These are phyloP conservation scores for Neolamprologus brichardi DNA, from an alignment of 2,113 vertebrate species.

Conservation along the genomic window DNA sequence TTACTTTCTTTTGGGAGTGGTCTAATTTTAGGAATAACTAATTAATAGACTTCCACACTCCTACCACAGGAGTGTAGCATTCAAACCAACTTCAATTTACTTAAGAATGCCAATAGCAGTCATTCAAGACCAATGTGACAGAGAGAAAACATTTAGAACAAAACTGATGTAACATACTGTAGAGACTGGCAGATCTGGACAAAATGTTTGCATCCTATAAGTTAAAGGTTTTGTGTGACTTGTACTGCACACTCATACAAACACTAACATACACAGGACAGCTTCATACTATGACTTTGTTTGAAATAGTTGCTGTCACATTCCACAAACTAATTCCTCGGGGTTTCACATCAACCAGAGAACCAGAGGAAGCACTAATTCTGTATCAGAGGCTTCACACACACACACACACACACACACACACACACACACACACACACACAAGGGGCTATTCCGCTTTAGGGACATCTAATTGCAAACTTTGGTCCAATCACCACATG, in stretches of 20 bases:
- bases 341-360: constrained; percentile 17
- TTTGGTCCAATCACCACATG: constrained; percentile 3
- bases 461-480: constrained; percentile 40
- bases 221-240: background rate
- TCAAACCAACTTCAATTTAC: background rate
- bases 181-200: background rate
- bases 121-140: background rate
- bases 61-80: background rate
- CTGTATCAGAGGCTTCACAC: background rate
- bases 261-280: background rate
- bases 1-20: background rate
- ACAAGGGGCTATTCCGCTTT: background rate
- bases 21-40: background rate
- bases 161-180: background rate
- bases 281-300: background rate
- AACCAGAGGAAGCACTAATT: constrained; percentile 39
- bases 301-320: constrained; percentile 57
- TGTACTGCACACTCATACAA: background rate
- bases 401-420: background rate
- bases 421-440: background rate
- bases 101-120: background rate
- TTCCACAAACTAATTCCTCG: constrained; percentile 47
- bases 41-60: background rate
- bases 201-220: background rate
- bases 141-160: background rate